Evolutionary conservation across 2,797 vertebrate species (phyloP).

Genomic region (Varecia variegata): DNA sequence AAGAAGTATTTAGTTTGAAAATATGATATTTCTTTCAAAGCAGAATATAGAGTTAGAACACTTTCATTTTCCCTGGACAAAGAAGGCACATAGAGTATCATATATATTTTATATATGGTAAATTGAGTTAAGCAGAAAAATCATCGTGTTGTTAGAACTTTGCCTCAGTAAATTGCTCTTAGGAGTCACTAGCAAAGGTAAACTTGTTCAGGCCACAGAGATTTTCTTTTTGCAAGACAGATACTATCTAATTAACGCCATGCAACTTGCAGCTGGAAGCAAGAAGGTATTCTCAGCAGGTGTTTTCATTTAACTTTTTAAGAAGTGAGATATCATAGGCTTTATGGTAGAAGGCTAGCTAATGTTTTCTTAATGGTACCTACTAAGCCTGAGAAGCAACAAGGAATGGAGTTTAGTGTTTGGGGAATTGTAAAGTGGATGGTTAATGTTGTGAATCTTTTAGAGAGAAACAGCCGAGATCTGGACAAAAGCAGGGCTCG

Average conservation of each 20-base stretch:
- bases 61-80: not conserved
- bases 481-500: not conserved
- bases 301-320: not conserved
- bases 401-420: not conserved
- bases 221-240: not conserved
- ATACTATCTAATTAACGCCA: not conserved
- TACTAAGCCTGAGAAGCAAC: not conserved
- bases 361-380: not conserved
- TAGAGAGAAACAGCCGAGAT: not conserved
- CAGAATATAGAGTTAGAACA: not conserved
- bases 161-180: not conserved
- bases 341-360: not conserved
- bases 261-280: not conserved
- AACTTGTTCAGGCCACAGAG: not conserved
- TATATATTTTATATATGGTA: not conserved
- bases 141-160: constrained; percentile 26
- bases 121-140: constrained; percentile 1
- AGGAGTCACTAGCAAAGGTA: not conserved
- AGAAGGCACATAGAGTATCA: not conserved
- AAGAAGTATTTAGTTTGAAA: not conserved
- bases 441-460: not conserved
- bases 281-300: not conserved
- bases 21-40: not conserved
- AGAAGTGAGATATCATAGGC: not conserved
- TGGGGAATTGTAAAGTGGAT: not conserved